Percentiles rank a stretch among this genome's conserved stretches.
phyloP scores from a whole-genome alignment of 2,888 invertebrate species.

The Rotaria socialis region DNA sequence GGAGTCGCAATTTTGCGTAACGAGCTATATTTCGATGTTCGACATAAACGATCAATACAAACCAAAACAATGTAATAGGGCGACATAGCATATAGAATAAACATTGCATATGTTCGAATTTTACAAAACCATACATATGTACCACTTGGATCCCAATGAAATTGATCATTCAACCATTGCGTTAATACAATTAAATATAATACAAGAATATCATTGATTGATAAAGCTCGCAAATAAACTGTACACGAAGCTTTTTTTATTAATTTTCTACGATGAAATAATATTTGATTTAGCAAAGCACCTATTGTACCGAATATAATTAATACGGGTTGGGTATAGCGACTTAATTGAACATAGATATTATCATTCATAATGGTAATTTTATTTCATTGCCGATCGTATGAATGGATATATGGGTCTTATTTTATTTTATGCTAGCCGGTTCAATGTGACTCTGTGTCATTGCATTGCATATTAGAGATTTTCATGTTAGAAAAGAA shows the following conservation, averaged over 20 bases:
- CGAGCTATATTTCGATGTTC: background rate
- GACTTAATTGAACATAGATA: background rate
- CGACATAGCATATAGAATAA: background rate
- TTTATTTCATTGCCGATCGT: no score
- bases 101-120: background rate
- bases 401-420: no score
- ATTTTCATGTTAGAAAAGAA: no score
- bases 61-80: background rate
- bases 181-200: background rate
- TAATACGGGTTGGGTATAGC: background rate
- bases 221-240: background rate
- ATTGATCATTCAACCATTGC: constrained; percentile 9
- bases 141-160: background rate
- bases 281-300: background rate
- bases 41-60: constrained; percentile 11
- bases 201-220: background rate
- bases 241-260: background rate
- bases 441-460: no score
- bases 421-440: no score
- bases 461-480: no score
- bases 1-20: background rate
- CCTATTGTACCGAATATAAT: background rate
- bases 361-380: background rate
- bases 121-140: background rate
- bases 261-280: constrained; percentile 2